Evolutionary conservation across 2,113 vertebrate species (phyloP), one percentile per base, ranked within the genome.

Genomic region (Myocastor coypus): DNA sequence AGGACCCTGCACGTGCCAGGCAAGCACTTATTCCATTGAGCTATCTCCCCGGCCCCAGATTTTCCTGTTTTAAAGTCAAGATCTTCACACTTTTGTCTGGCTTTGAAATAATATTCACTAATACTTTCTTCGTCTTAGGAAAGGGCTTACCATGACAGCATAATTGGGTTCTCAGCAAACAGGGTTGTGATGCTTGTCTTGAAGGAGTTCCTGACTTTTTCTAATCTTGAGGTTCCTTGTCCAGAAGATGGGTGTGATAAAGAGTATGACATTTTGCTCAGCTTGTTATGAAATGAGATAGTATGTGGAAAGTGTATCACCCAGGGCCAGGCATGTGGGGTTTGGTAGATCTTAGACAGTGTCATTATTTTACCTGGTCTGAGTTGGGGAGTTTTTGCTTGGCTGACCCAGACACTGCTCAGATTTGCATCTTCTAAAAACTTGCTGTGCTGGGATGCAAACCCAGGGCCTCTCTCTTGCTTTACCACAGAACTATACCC

Each of bases 101-200:
- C 28, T 96, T 94, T 91, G 66, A 91, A 89, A 91, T 92, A 77
- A 50, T 73, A 16, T 10, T 50, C 50, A 32, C 34, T 40, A 40
- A 50, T 3, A n/a, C 3, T 87, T 81, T 75, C 22, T 7, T 24
- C 42, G 32, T 80, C 32, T 93, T 83, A 84, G 82, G 46, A 46
- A 46, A 46, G 46, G 46, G 46, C 46, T 46, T 46, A 46, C 46
- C 46, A 46, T 8, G 46, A 46, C 46, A 46, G 46, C 46, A 46
- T 5, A 46, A 46, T 46, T 46, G 46, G 46, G 46, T 46, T 46
- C 46, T 46, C 46, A 46, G 46, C 46, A 46, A 5, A 46, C 46
- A 46, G 46, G 46, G 46, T 46, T 55, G 28, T 64, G 2, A 83
- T 32, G 20, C 28, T 94, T 84, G 7, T 2, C 0, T 66, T 59